Conservation (phyloP, 2,113 vertebrate genomes). For the human (Homo sapiens) region DNA sequence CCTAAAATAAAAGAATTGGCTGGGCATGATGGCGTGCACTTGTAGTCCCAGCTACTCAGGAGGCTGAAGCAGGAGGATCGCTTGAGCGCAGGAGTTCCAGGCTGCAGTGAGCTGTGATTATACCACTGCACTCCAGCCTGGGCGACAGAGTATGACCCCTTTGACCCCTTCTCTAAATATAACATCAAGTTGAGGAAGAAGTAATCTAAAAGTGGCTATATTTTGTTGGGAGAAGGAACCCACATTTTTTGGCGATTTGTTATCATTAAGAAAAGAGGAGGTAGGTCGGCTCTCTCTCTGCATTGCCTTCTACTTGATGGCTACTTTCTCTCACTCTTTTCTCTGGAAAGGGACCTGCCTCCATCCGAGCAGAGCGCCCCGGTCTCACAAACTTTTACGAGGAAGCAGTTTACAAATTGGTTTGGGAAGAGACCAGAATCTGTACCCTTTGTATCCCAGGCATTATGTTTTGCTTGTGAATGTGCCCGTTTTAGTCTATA, state of each 20-base stretch:
- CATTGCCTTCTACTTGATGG: background rate
- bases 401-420: background rate
- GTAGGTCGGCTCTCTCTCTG: background rate
- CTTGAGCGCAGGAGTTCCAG: no score
- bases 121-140: no score
- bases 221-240: background rate
- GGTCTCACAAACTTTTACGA: background rate
- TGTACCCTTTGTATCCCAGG: background rate
- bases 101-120: no score
- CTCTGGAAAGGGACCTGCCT: background rate
- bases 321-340: background rate
- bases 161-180: no score
- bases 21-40: no score
- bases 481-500: background rate
- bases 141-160: no score
- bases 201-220: background rate
- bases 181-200: background rate
- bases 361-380: background rate
- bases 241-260: background rate
- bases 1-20: no score
- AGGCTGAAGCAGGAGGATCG: no score
- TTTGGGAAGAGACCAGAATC: background rate
- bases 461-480: background rate
- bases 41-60: no score
- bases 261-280: background rate